These are phyloP conservation scores for Hololepta plana DNA, from an alignment of 2,888 invertebrate genomes.

Conservation along the genomic window DNA sequence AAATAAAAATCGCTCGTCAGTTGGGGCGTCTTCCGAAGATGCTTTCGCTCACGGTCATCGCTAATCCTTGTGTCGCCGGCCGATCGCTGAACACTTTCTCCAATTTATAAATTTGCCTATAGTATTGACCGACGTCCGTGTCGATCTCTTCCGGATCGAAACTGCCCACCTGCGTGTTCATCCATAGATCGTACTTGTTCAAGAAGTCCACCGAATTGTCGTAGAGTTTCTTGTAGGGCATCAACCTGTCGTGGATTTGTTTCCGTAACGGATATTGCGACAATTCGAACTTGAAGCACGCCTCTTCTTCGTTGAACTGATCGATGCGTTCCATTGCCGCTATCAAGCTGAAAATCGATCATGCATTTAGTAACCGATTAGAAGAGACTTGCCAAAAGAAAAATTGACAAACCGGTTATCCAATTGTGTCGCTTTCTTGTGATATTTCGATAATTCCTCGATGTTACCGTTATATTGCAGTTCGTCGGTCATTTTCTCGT, in stretches of 20 bases:
- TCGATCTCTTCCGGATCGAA: slow-evolving; percentile 84
- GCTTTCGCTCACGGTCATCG: slow-evolving; percentile 35
- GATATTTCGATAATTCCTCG: slow-evolving; percentile 64
- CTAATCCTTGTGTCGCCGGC: slow-evolving; percentile 56
- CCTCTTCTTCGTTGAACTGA: slow-evolving; percentile 81
- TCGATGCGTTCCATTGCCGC: slow-evolving; percentile 65
- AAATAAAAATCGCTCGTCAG: slow-evolving; percentile 1
- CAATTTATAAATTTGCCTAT: slow-evolving; percentile 66
- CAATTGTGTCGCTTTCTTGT: slow-evolving; percentile 59
- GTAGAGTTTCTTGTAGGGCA: slow-evolving; percentile 74
- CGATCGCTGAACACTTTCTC: slow-evolving; percentile 70
- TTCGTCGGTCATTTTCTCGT: slow-evolving; percentile 64
- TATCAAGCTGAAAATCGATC: slow-evolving; percentile 33
- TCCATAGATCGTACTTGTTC: slow-evolving; percentile 69
- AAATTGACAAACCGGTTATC: slow-evolving; percentile 40
- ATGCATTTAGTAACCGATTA: neutral
- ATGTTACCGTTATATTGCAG: slow-evolving; percentile 79
- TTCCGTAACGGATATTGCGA: slow-evolving; percentile 80
- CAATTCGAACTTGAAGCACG: slow-evolving; percentile 69
- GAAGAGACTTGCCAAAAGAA: slow-evolving; percentile 1
- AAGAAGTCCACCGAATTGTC: slow-evolving; percentile 79
- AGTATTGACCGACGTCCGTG: slow-evolving; percentile 46
- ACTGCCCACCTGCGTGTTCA: slow-evolving; percentile 63
- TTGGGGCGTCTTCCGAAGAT: too few relatives aligned
- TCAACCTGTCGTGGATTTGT: slow-evolving; percentile 55